These are phyloP conservation scores for Tiliacea citrago DNA, from an alignment of 2,888 invertebrate genomes.

Conservation along the genomic window DNA sequence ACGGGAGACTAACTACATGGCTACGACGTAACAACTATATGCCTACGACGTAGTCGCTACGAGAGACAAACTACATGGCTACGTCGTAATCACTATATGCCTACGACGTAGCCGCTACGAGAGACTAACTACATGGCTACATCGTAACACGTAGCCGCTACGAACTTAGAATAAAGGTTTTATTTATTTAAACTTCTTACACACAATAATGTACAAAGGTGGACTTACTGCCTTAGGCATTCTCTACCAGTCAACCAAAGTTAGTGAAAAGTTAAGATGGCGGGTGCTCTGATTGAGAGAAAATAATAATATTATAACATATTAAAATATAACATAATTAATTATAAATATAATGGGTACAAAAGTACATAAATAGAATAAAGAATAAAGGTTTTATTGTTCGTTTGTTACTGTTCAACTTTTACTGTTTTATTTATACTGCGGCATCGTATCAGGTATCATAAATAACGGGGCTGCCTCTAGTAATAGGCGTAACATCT, in stretches of 20 bases:
- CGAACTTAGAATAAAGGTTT: slow-evolving; percentile 1
- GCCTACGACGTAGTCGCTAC: neutral
- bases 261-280: too few species aligned
- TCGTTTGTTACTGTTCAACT: neutral
- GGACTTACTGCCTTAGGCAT: too few species aligned
- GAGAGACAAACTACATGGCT: neutral
- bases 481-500: slow-evolving; percentile 6
- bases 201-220: too few species aligned
- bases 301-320: too few species aligned
- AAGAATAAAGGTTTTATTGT: neutral
- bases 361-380: too few species aligned
- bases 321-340: too few species aligned
- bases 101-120: neutral
- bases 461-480: slow-evolving; percentile 12
- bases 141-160: neutral
- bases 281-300: too few species aligned
- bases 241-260: too few species aligned
- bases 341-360: too few species aligned
- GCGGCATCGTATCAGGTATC: neutral
- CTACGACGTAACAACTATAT: neutral
- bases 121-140: too few species aligned
- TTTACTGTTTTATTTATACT: neutral
- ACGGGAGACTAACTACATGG: neutral
- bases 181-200: too few species aligned
- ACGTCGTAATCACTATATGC: neutral